Conservation (phyloP, 2,888 invertebrate species). For the Dichetophora obliterata region DNA sequence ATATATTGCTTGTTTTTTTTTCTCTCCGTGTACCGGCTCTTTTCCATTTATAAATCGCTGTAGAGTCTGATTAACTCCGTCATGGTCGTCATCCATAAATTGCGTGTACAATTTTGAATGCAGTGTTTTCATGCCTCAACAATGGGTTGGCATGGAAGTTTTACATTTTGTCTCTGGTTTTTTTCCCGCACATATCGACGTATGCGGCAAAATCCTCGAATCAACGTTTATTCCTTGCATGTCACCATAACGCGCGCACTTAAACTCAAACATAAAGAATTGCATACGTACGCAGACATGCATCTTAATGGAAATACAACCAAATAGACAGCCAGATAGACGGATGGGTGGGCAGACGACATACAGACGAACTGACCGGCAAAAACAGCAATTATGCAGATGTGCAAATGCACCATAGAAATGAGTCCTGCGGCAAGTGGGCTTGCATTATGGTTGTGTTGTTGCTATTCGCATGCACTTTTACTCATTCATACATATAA, state of each 20-base stretch:
- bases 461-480: neutral
- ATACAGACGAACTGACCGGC: constrained; percentile 5
- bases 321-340: neutral
- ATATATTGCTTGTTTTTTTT: too few relatives aligned
- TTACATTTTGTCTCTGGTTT: constrained; percentile 6
- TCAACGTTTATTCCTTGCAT: constrained; percentile 9
- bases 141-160: constrained; percentile 53
- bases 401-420: constrained; percentile 23
- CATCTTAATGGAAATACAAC: neutral
- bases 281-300: neutral
- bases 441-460: neutral
- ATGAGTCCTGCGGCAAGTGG: constrained; percentile 22
- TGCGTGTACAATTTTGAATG: constrained; percentile 63
- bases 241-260: neutral
- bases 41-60: neutral
- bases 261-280: neutral
- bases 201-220: neutral
- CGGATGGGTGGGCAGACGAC: neutral
- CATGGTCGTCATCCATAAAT: constrained; percentile 51
- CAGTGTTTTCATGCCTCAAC: constrained; percentile 35
- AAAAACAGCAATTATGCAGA: constrained; percentile 27
- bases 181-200: constrained; percentile 12
- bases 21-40: too few relatives aligned
- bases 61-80: neutral
- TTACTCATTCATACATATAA: neutral